phyloP scores from a whole-genome alignment of 2,113 vertebrate species.

The Pyxicephalus adspersus region DNA sequence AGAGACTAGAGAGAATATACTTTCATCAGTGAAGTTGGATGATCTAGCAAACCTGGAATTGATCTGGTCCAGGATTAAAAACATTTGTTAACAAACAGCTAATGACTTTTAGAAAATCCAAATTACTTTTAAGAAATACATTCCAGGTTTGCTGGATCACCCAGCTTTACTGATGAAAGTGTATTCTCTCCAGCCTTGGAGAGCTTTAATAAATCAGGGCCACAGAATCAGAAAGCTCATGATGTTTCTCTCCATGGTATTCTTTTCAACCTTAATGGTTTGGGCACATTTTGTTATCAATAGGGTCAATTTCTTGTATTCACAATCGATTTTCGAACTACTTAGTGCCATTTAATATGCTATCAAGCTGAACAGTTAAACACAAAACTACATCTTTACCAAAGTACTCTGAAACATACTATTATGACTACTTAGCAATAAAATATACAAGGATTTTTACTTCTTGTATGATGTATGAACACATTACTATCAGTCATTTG shows the following conservation, averaged over 20 bases:
- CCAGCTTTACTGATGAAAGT: too few relatives aligned
- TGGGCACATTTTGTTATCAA: conserved; percentile 68
- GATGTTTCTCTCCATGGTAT: conserved; percentile 49
- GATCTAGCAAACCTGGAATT: too few relatives aligned
- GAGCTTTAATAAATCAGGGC: too few relatives aligned
- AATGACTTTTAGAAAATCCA: too few relatives aligned
- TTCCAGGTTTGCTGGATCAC: too few relatives aligned
- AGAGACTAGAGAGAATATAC: too few relatives aligned
- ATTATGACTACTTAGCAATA: conserved; percentile 68
- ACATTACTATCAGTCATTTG: conserved; percentile 81
- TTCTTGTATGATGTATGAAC: conserved; percentile 73
- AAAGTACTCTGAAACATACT: conserved; percentile 67
- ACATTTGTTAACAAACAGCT: too few relatives aligned
- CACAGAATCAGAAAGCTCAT: too few relatives aligned
- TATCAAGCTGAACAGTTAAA: conserved; percentile 70
- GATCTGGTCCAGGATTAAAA: too few relatives aligned
- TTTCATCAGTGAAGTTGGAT: too few relatives aligned
- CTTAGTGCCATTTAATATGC: conserved; percentile 71
- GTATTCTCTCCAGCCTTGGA: too few relatives aligned
- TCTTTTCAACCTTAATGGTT: conserved; percentile 63
- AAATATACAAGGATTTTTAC: conserved; percentile 65
- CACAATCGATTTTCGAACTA: conserved; percentile 68
- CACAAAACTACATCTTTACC: conserved; percentile 71
- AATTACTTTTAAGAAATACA: too few relatives aligned
- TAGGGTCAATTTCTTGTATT: conserved; percentile 70